Conservation (phyloP, 2,113 vertebrate genomes). For the Calonectris borealis region DNA sequence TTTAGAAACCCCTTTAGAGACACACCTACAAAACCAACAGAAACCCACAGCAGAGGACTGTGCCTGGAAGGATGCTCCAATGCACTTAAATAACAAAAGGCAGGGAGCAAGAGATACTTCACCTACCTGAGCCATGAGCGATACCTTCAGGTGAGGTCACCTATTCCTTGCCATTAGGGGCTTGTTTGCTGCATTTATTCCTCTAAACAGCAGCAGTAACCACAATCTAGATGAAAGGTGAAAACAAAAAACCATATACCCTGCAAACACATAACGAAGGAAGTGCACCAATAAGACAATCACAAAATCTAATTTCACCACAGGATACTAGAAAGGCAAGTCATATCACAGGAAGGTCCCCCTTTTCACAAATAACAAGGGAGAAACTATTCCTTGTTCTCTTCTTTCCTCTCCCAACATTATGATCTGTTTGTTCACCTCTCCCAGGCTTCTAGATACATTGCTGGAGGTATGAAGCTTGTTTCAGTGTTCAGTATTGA, state of each 20-base stretch:
- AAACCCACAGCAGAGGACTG: not conserved
- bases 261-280: not conserved
- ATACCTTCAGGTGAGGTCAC: not conserved
- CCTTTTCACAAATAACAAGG: not conserved
- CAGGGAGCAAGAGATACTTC: not conserved
- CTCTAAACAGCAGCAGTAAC: not conserved
- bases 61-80: not conserved
- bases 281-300: not conserved
- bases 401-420: not conserved
- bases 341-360: fast-evolving
- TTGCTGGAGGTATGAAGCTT: not conserved
- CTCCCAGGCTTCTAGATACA: not conserved
- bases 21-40: not conserved
- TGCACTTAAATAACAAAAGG: not conserved
- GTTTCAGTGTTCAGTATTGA: not conserved
- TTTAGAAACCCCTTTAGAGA: not conserved
- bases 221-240: not conserved
- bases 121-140: not conserved
- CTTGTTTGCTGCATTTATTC: not conserved
- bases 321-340: not conserved
- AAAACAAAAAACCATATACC: not conserved
- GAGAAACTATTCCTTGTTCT: not conserved
- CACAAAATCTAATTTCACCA: not conserved
- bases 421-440: not conserved
- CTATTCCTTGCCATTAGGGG: not conserved